Conservation (phyloP, 2,113 vertebrate species). For the Orientallactaga bullata region DNA sequence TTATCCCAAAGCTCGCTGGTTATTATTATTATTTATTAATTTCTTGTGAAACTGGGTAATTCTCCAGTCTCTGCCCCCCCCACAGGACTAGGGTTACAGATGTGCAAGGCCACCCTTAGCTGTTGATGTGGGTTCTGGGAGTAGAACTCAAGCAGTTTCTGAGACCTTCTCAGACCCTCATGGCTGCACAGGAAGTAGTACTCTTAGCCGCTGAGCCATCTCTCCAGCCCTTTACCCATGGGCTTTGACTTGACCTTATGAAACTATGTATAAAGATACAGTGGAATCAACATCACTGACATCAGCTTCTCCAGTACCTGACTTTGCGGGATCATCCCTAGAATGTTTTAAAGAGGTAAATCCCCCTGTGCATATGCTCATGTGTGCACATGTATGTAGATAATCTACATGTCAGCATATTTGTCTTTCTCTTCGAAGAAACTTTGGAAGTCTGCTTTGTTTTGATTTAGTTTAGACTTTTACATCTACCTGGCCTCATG, state of each 20-base stretch:
- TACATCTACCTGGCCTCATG: neutral
- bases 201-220: no score
- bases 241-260: slow-evolving; percentile 34
- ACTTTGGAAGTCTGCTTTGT: slow-evolving; percentile 31
- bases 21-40: no score
- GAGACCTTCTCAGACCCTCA: no score
- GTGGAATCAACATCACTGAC: slow-evolving; percentile 36
- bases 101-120: no score
- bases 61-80: no score
- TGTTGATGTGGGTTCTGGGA: no score
- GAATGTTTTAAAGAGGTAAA: slow-evolving; percentile 30
- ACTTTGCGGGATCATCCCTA: neutral
- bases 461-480: slow-evolving; percentile 24
- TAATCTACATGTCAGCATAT: neutral
- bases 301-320: neutral
- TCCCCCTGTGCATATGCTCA: neutral
- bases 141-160: no score
- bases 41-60: no score
- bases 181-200: no score
- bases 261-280: neutral
- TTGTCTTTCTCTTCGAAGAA: neutral
- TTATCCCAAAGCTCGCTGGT: no score
- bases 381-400: neutral
- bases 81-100: no score
- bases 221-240: neutral